phyloP scores from a whole-genome alignment of 2,888 invertebrate species.

The Lasius fuliginosus region DNA sequence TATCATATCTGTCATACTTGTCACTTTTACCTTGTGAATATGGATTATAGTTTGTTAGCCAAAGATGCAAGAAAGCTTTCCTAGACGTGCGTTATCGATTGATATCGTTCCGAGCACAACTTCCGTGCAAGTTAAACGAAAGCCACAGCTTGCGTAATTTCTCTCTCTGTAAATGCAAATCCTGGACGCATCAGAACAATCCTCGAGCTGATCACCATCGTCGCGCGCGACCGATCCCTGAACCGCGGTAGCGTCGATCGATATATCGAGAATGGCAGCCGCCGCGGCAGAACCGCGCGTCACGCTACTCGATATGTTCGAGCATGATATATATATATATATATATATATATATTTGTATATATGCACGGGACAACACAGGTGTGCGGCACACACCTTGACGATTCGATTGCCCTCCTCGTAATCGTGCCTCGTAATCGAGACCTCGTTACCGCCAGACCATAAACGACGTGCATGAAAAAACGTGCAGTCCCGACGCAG shows the following conservation, averaged over 20 bases:
- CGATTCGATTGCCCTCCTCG: constrained; percentile 44
- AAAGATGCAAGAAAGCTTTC: not conserved
- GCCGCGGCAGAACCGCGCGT: constrained; percentile 65
- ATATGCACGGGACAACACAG: constrained; percentile 23
- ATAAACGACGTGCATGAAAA: constrained; percentile 21
- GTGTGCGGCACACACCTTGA: constrained; percentile 21
- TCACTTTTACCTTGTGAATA: not conserved
- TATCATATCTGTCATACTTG: not conserved
- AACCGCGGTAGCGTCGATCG: constrained; percentile 72
- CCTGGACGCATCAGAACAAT: constrained; percentile 69
- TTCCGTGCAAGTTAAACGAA: not conserved
- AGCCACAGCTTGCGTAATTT: constrained; percentile 35
- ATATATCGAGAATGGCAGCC: constrained; percentile 70
- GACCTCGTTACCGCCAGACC: constrained; percentile 38
- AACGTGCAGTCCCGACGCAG: not conserved
- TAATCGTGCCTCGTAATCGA: constrained; percentile 45
- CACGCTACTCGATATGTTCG: constrained; percentile 61
- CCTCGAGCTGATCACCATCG: constrained; percentile 65
- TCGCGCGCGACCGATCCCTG: constrained; percentile 70
- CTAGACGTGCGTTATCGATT: not conserved
- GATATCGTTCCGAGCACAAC: not conserved
- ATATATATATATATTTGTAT: not conserved
- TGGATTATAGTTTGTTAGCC: not conserved
- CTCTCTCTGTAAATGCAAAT: constrained; percentile 68
- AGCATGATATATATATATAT: not conserved